A percentile compares a stretch with the other conserved stretches of the same genome.
phyloP scores from a whole-genome alignment of 1,140 invertebrate genomes.

The Marisa cornuarietis region DNA sequence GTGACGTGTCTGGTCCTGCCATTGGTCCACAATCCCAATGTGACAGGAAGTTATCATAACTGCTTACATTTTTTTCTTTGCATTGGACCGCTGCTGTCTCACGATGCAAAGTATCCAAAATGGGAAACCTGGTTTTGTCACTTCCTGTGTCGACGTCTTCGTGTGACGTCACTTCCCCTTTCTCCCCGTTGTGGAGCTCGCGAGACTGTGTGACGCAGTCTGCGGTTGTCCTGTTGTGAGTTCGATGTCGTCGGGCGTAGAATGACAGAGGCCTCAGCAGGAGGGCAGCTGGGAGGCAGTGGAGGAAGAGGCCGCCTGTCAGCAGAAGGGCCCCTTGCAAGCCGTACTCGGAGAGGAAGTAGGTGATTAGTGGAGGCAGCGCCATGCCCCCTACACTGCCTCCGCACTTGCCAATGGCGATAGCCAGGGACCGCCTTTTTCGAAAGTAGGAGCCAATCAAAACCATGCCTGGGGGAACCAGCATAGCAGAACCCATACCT shows the following conservation, averaged over 20 bases:
- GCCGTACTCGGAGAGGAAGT: constrained; percentile 15
- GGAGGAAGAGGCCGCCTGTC: constrained; percentile 7
- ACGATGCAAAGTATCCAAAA: no score
- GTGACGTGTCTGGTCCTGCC: no score
- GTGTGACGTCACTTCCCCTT: not conserved
- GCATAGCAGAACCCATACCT: constrained; percentile 10
- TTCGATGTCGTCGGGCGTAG: not conserved
- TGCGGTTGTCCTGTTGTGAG: not conserved
- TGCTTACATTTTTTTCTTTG: no score
- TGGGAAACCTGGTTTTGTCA: no score
- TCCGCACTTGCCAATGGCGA: constrained; percentile 22
- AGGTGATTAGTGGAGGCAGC: constrained; percentile 22
- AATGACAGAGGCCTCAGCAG: constrained; percentile 17
- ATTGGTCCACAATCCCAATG: no score
- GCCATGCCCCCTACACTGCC: constrained; percentile 22
- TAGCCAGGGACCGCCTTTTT: constrained; percentile 20
- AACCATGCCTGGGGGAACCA: constrained; percentile 5
- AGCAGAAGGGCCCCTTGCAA: constrained; percentile 20
- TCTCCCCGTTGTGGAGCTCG: not conserved
- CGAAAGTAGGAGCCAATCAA: constrained; percentile 27
- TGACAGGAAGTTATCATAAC: no score
- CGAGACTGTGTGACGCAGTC: not conserved
- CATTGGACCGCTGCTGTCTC: no score
- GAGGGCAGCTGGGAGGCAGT: constrained; percentile 9
- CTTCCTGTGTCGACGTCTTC: no score